Evolutionary conservation across 2,113 vertebrate genomes (phyloP).

Genomic region (Gracilinanus agilis): DNA sequence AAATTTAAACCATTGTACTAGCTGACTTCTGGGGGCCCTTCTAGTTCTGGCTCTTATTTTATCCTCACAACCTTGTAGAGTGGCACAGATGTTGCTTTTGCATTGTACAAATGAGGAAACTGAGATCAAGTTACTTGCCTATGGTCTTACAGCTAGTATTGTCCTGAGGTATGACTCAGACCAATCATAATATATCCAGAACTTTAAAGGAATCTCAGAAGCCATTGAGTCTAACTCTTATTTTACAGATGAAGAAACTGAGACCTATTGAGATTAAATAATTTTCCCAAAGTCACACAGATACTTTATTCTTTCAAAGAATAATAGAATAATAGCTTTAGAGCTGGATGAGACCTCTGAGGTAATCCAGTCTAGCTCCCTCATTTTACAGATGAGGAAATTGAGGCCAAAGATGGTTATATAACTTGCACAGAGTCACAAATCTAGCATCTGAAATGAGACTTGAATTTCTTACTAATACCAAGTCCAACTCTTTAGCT

Average conservation of each 20-base stretch:
- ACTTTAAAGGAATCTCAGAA: not conserved
- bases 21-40: not conserved
- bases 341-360: not conserved
- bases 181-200: not conserved
- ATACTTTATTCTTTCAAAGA: not conserved
- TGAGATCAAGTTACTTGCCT: not conserved
- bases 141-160: not conserved
- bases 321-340: not conserved
- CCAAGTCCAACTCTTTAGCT: not conserved
- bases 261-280: not conserved
- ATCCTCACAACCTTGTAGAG: not conserved
- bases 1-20: not conserved
- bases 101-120: not conserved
- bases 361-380: not conserved
- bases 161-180: not conserved
- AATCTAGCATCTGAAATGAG: not conserved
- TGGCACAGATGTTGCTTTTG: not conserved
- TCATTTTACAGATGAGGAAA: not conserved
- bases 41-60: not conserved
- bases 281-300: not conserved
- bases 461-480: not conserved
- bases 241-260: not conserved
- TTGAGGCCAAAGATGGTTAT: not conserved
- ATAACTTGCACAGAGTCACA: not conserved
- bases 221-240: not conserved